phyloP scores from a whole-genome alignment of 2,797 vertebrate genomes.

The Myoxocephalus aenaeus region DNA sequence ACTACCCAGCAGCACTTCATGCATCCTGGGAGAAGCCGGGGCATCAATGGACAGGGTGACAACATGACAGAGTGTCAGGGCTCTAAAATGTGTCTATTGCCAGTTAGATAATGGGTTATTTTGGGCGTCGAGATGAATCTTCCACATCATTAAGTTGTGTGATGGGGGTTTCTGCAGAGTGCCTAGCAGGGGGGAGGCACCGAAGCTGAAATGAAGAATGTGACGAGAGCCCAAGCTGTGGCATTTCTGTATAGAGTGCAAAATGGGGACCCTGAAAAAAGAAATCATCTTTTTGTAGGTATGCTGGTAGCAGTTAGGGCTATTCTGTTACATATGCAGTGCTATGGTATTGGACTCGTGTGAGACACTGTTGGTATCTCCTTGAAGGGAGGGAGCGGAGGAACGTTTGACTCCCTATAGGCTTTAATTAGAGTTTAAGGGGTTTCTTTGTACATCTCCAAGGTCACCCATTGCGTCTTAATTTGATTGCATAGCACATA shows the following conservation, averaged over 20 bases:
- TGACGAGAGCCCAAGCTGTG: constrained; percentile 54
- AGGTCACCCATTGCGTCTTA: constrained; percentile 37
- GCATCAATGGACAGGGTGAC: constrained; percentile 45
- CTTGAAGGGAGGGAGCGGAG: constrained; percentile 7
- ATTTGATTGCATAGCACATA: constrained; percentile 33
- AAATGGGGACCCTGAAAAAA: constrained; percentile 48
- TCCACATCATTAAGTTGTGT: constrained; percentile 72
- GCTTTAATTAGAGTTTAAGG: constrained; percentile 64
- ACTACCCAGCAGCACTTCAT: constrained; percentile 27
- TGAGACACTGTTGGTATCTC: constrained; percentile 25
- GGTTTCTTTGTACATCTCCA: constrained; percentile 42
- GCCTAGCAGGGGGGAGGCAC: constrained; percentile 49
- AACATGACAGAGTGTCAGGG: constrained; percentile 62
- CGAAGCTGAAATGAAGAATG: constrained; percentile 60
- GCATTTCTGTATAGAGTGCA: constrained; percentile 54
- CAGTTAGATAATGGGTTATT: constrained; percentile 74
- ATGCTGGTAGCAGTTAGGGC: constrained; percentile 2
- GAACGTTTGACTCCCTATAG: constrained; percentile 44
- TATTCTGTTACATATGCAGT: background rate
- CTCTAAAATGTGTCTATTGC: constrained; percentile 62
- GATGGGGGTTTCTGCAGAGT: constrained; percentile 60
- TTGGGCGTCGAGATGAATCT: constrained; percentile 69
- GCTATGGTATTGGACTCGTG: constrained; percentile 16
- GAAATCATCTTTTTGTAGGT: constrained; percentile 20
- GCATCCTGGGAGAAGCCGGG: constrained; percentile 42